Evolutionary conservation across 2,888 invertebrate species (phyloP).

Genomic region (Diadegma fenestrale): DNA sequence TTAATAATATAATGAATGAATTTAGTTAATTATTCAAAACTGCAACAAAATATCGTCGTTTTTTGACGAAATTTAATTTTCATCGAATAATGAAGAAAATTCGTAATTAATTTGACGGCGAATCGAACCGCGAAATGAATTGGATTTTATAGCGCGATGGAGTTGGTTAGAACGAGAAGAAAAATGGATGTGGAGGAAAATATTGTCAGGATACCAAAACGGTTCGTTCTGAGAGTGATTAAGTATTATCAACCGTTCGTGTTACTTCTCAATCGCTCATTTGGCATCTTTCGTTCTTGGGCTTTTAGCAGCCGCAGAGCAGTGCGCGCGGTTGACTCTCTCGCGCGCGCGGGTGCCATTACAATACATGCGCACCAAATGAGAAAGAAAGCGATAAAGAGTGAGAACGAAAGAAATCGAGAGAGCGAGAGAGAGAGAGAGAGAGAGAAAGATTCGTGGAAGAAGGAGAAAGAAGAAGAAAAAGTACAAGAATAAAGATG

Average conservation of each 20-base stretch:
- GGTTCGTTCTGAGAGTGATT: conserved; percentile 21
- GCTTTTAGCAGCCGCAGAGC: background rate
- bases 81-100: background rate
- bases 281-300: conserved; percentile 36
- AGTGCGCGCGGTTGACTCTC: conserved; percentile 26
- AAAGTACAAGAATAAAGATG: conserved; percentile 67
- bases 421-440: conserved; percentile 35
- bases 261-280: conserved; percentile 56
- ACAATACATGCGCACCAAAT: conserved; percentile 58
- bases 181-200: conserved; percentile 21
- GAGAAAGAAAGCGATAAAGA: conserved; percentile 43
- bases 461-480: conserved; percentile 64
- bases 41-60: no score
- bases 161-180: background rate
- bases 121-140: background rate
- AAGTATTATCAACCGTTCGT: conserved; percentile 38
- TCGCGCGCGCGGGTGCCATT: conserved; percentile 51
- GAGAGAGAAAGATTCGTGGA: conserved; percentile 48
- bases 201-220: conserved; percentile 24
- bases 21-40: no score
- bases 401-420: conserved; percentile 51
- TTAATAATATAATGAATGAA: no score
- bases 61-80: no score
- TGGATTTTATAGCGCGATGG: background rate
- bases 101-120: background rate